Evolutionary conservation across 2,797 vertebrate genomes (phyloP).

Genomic region (Tauraco hartlaubi): DNA sequence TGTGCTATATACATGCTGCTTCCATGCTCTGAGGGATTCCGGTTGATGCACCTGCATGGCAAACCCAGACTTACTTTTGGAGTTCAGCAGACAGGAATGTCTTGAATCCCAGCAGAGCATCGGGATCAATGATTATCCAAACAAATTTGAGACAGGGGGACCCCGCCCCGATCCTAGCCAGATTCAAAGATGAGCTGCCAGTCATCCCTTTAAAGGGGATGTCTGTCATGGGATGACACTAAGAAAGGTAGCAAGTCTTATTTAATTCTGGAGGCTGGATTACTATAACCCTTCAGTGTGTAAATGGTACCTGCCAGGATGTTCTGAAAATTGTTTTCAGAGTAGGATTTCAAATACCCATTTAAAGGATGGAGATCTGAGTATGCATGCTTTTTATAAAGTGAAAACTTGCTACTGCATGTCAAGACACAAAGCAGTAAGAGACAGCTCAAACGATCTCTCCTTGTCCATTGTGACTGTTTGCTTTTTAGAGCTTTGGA

Average conservation of each 20-base stretch:
- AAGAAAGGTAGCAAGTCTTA: not conserved
- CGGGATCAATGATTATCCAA: not conserved
- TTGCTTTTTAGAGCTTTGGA: not conserved
- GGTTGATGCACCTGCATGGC: not conserved
- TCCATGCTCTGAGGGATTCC: not conserved
- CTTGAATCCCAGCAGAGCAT: not conserved
- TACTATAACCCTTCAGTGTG: not conserved
- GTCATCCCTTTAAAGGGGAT: not conserved
- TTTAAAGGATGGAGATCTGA: not conserved
- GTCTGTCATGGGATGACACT: not conserved
- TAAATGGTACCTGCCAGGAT: not conserved
- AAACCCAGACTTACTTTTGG: not conserved
- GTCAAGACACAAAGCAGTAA: not conserved
- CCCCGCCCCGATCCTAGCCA: not conserved
- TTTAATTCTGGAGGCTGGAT: not conserved
- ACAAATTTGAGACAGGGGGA: not conserved
- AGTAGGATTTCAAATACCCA: not conserved
- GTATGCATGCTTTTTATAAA: not conserved
- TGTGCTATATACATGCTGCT: not conserved
- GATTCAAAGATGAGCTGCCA: not conserved
- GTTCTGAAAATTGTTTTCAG: not conserved
- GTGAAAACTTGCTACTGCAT: not conserved
- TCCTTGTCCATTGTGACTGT: not conserved
- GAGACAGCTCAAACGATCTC: not conserved
- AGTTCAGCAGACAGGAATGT: not conserved